Evolutionary conservation across 92 coral and sea anemone genomes (phyloP).

Genomic region (Pocillopora meandrina): DNA sequence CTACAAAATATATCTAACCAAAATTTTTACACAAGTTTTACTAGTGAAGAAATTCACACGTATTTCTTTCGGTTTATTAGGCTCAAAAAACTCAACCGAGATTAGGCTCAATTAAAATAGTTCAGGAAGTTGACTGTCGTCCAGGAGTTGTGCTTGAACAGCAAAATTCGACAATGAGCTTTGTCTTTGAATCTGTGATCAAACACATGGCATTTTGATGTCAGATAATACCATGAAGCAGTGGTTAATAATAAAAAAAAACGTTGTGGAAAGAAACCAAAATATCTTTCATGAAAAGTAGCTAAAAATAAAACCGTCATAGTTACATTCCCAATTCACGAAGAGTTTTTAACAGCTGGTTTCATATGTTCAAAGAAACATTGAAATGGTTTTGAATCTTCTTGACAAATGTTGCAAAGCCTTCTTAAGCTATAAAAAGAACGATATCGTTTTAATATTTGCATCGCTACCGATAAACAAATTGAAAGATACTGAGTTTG

Average conservation of each 20-base stretch:
- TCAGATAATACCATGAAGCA: not conserved
- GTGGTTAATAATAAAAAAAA: not conserved
- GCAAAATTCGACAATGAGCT: conserved; percentile 15
- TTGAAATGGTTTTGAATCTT: not conserved
- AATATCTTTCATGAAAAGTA: too few species aligned
- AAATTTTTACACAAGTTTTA: conserved; percentile 3
- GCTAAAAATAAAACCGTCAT: not conserved
- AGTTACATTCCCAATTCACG: not conserved
- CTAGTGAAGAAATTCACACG: not conserved
- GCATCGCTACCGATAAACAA: not conserved
- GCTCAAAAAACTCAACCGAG: not conserved
- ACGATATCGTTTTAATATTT: not conserved
- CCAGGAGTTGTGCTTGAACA: conserved; percentile 11
- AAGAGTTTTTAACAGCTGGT: conserved; percentile 3
- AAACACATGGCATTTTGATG: conserved; percentile 24
- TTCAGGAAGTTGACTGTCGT: conserved; percentile 11
- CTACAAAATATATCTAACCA: not conserved
- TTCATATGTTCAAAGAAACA: not conserved
- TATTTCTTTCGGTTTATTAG: not conserved
- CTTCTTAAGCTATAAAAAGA: not conserved
- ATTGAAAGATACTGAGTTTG: not conserved
- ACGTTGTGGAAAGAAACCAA: not conserved
- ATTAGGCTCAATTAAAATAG: not conserved
- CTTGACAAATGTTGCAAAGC: not conserved
- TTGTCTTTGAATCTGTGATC: conserved; percentile 22